Evolutionary conservation across 2,113 vertebrate genomes (phyloP).

Genomic region (Larimichthys crocea): DNA sequence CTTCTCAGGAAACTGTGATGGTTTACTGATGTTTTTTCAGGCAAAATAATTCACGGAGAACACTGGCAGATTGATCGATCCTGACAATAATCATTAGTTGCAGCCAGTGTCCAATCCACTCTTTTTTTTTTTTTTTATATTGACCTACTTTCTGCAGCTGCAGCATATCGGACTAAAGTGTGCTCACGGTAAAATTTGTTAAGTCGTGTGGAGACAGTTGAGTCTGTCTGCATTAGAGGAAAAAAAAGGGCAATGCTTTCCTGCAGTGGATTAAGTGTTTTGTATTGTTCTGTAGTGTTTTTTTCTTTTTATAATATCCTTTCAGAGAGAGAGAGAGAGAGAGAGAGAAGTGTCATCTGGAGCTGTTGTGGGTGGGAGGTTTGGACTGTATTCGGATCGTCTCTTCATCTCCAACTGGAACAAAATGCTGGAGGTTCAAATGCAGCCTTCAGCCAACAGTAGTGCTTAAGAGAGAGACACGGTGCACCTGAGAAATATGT

Average conservation of each 20-base stretch:
- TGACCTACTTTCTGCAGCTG: neutral
- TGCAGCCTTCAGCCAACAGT: neutral
- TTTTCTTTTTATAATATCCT: neutral
- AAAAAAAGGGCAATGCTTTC: neutral
- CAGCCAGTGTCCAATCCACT: neutral
- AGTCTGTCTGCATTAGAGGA: neutral
- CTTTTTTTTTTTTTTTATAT: neutral
- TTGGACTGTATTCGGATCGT: neutral
- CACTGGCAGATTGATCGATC: neutral
- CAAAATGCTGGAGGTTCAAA: neutral
- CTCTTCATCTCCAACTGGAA: neutral
- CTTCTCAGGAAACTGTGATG: neutral
- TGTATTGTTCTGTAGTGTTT: neutral
- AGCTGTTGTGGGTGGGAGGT: neutral
- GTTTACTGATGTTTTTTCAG: neutral
- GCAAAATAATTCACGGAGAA: neutral
- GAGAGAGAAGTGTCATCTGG: neutral
- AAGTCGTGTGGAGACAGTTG: neutral
- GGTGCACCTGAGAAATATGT: slow-evolving; percentile 2
- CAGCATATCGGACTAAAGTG: neutral
- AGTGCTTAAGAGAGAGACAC: neutral
- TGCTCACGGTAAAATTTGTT: neutral
- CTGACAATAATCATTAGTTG: neutral
- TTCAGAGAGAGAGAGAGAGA: neutral
- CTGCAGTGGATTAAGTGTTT: neutral